Percentiles rank a stretch among this genome's conserved stretches.
Evolutionary conservation across 2,888 invertebrate genomes (phyloP).

Genomic region (Leuctra nigra): DNA sequence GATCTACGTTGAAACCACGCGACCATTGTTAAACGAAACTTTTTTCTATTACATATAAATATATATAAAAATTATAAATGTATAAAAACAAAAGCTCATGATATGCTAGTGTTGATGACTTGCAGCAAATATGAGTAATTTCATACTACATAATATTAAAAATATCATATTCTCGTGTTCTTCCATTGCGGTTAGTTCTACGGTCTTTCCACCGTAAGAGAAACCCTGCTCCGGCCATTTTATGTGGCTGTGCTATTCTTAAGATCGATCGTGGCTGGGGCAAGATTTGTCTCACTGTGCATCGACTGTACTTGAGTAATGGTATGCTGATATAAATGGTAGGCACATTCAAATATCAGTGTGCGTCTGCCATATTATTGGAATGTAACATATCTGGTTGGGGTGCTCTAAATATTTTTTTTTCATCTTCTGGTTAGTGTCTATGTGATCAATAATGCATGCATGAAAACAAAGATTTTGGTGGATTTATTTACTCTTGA

Average conservation of each 20-base stretch:
- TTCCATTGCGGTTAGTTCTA: slow-evolving; percentile 28
- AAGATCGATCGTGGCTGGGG: slow-evolving; percentile 2
- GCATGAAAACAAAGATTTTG: slow-evolving; percentile 16
- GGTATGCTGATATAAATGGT: slow-evolving; percentile 22
- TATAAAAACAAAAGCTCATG: slow-evolving; percentile 3
- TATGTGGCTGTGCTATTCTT: slow-evolving; percentile 8
- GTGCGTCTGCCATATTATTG: slow-evolving; percentile 29
- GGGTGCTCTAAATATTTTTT: slow-evolving; percentile 29
- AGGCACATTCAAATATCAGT: slow-evolving; percentile 27
- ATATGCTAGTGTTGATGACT: slow-evolving; percentile 30
- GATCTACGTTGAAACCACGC: slow-evolving; percentile 16
- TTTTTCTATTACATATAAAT: slow-evolving; percentile 31
- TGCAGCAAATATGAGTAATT: slow-evolving; percentile 27
- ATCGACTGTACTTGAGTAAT: slow-evolving; percentile 17
- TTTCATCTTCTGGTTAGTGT: slow-evolving; percentile 20
- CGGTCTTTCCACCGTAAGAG: neutral
- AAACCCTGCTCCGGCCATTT: slow-evolving; percentile 1
- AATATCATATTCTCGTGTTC: slow-evolving; percentile 30
- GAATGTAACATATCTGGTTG: slow-evolving; percentile 31
- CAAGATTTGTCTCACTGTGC: slow-evolving; percentile 6
- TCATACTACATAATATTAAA: slow-evolving; percentile 30
- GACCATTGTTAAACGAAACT: slow-evolving; percentile 27
- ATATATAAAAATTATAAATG: slow-evolving; percentile 27
- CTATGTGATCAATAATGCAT: slow-evolving; percentile 20
- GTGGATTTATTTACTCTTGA: slow-evolving; percentile 14